Evolutionary conservation across 2,888 invertebrate species (phyloP).

Genomic region (Hedychridium roseum): DNA sequence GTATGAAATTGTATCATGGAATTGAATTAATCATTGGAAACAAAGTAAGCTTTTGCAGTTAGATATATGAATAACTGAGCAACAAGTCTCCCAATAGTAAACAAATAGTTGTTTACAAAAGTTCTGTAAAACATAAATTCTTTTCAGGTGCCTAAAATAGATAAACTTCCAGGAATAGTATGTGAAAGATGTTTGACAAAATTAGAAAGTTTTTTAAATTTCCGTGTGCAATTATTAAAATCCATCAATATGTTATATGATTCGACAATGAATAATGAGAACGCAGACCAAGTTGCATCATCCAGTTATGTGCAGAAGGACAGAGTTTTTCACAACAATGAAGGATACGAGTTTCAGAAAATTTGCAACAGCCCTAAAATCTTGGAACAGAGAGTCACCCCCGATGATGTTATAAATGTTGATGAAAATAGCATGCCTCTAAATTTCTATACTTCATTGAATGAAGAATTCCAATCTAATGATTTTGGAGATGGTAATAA

Average conservation of each 20-base stretch:
- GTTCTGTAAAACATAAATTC: neutral
- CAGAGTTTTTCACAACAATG: too few relatives aligned
- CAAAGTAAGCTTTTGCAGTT: too few relatives aligned
- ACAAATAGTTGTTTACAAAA: neutral
- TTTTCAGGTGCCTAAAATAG: neutral
- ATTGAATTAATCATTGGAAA: too few relatives aligned
- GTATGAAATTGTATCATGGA: too few relatives aligned
- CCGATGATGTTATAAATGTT: slow-evolving; percentile 33
- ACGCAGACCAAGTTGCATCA: too few relatives aligned
- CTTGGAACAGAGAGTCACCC: slow-evolving; percentile 5
- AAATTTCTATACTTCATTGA: slow-evolving; percentile 16
- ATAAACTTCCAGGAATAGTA: too few relatives aligned
- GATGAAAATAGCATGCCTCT: slow-evolving; percentile 28
- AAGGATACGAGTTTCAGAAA: too few relatives aligned
- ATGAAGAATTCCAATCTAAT: slow-evolving; percentile 19
- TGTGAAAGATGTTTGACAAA: neutral
- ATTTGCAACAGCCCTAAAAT: slow-evolving; percentile 3
- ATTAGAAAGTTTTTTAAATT: neutral
- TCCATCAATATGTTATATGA: neutral
- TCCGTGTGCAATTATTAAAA: neutral
- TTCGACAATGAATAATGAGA: too few relatives aligned
- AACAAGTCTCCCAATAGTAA: too few relatives aligned
- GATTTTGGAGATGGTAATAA: slow-evolving; percentile 15
- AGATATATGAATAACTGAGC: too few relatives aligned
- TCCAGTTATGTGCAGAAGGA: too few relatives aligned